phyloP scores from a whole-genome alignment of 2,113 vertebrate genomes.

The Vanacampus margaritifer region DNA sequence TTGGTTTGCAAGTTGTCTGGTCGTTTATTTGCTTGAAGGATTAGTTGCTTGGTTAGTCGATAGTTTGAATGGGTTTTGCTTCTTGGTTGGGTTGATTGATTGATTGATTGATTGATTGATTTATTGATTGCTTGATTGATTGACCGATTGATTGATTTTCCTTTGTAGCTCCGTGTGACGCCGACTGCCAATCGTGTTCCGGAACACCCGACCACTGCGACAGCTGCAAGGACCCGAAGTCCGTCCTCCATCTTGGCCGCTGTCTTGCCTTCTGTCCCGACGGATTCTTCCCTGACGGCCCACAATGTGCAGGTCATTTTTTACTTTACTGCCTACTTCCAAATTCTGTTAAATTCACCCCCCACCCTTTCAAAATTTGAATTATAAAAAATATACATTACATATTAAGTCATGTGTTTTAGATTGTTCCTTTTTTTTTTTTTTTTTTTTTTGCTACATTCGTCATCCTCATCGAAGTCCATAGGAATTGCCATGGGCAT shows the following conservation, averaged over 20 bases:
- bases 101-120: too few relatives aligned
- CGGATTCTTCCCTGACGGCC: conserved; percentile 38
- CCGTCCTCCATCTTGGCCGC: conserved; percentile 50
- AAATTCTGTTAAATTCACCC: neutral
- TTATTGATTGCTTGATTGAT: too few relatives aligned
- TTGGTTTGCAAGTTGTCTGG: neutral
- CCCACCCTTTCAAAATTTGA: too few relatives aligned
- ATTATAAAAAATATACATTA: too few relatives aligned
- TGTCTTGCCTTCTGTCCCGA: conserved; percentile 51
- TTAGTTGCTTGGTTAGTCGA: neutral
- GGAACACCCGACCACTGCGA: conserved; percentile 47
- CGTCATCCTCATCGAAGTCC: too few relatives aligned
- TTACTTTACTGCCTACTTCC: neutral
- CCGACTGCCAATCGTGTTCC: conserved; percentile 49
- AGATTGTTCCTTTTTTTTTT: too few relatives aligned
- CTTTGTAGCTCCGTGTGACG: conserved; percentile 48
- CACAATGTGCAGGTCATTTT: conserved; percentile 43
- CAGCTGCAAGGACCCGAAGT: conserved; percentile 51
- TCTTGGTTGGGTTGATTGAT: too few relatives aligned
- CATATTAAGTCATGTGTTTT: too few relatives aligned
- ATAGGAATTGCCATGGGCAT: neutral
- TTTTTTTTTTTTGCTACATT: too few relatives aligned
- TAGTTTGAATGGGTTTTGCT: neutral
- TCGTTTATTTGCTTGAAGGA: neutral
- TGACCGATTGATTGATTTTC: neutral